These are phyloP conservation scores for Dastarcus helophoroides DNA, from an alignment of 2,888 invertebrate genomes.

Conservation along the genomic window DNA sequence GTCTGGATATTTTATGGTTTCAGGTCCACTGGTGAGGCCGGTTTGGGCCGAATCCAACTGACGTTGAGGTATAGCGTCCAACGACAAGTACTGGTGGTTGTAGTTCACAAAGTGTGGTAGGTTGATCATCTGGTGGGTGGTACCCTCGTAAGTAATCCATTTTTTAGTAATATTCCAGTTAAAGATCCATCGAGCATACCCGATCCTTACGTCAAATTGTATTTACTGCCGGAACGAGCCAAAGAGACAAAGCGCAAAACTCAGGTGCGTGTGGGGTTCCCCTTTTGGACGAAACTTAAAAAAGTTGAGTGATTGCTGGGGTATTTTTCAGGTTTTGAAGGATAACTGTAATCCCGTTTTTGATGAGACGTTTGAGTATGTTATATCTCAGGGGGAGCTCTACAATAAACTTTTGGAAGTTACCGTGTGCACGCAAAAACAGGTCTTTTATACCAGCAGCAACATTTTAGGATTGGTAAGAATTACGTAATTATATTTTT, in stretches of 20 bases:
- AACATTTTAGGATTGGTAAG: slow-evolving; percentile 72
- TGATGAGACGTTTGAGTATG: slow-evolving; percentile 85
- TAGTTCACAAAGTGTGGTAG: slow-evolving; percentile 84
- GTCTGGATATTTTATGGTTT: slow-evolving; percentile 11
- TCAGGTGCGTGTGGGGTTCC: slow-evolving; percentile 48
- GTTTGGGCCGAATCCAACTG: slow-evolving; percentile 70
- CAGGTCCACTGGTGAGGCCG: slow-evolving; percentile 60
- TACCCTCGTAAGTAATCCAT: too few species aligned
- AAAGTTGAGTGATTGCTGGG: too few species aligned
- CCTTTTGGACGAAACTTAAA: too few species aligned
- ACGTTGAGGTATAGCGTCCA: slow-evolving; percentile 76
- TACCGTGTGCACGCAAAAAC: slow-evolving; percentile 80
- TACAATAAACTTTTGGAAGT: slow-evolving; percentile 68
- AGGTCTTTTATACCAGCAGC: slow-evolving; percentile 66
- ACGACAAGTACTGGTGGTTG: slow-evolving; percentile 69
- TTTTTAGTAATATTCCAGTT: slow-evolving; percentile 17
- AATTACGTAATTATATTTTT: slow-evolving; percentile 1
- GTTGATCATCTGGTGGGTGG: slow-evolving; percentile 28
- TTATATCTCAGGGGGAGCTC: slow-evolving; percentile 70
- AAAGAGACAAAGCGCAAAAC: slow-evolving; percentile 85
- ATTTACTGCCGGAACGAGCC: slow-evolving; percentile 71
- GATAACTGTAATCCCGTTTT: slow-evolving; percentile 86
- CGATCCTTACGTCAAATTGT: slow-evolving; percentile 83
- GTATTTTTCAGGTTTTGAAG: slow-evolving; percentile 51
- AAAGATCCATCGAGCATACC: slow-evolving; percentile 76